phyloP scores from a whole-genome alignment of 1,140 invertebrate genomes.

The Eueides isabella region DNA sequence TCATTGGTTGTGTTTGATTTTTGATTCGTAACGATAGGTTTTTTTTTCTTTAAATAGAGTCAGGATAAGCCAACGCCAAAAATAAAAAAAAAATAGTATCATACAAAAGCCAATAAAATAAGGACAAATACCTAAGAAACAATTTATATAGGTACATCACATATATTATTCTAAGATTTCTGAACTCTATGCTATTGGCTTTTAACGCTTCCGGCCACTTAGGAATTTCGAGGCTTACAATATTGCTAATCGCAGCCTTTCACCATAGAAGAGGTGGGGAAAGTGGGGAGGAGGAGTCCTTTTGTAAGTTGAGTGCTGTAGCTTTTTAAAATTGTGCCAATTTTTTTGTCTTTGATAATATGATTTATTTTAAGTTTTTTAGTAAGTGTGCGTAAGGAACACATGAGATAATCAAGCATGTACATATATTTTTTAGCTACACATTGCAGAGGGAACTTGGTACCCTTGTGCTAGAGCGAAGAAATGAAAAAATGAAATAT shows the following conservation, averaged over 20 bases:
- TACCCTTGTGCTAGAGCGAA: too few relatives aligned
- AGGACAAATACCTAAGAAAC: not conserved
- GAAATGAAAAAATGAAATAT: too few relatives aligned
- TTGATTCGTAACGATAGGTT: too few relatives aligned
- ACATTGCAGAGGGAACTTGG: too few relatives aligned
- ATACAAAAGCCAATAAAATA: not conserved
- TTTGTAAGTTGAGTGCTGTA: not conserved
- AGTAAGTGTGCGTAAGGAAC: too few relatives aligned
- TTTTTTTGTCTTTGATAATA: not conserved
- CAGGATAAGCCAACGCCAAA: too few relatives aligned
- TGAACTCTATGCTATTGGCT: slow-evolving; percentile 29
- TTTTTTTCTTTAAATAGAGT: too few relatives aligned
- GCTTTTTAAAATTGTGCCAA: slow-evolving; percentile 2
- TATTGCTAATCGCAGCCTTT: slow-evolving; percentile 43
- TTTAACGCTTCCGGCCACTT: slow-evolving; percentile 38
- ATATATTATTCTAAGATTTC: not conserved
- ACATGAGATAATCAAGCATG: too few relatives aligned
- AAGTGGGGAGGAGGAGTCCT: not conserved
- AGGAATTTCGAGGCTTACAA: slow-evolving; percentile 38
- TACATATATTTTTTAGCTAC: too few relatives aligned
- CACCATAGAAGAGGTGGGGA: not conserved
- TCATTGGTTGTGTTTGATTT: too few relatives aligned
- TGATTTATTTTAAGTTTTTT: too few relatives aligned
- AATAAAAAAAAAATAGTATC: not conserved
- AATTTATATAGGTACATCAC: not conserved